phyloP scores from a whole-genome alignment of 2,888 invertebrate species.

The Sesia bembeciformis region DNA sequence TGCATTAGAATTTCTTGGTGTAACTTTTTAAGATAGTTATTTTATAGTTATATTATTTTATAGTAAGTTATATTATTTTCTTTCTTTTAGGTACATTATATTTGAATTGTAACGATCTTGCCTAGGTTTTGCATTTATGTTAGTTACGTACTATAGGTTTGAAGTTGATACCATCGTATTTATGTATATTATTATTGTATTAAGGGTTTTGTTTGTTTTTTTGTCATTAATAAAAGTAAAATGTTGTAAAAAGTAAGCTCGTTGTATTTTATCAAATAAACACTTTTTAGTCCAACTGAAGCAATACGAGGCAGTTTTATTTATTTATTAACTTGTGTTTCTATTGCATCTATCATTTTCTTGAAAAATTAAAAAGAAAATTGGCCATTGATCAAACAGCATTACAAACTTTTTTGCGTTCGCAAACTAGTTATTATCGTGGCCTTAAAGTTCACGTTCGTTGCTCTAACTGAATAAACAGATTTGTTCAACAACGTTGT shows the following conservation, averaged over 20 bases:
- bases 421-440: too few species aligned
- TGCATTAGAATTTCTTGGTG: slow-evolving; percentile 59
- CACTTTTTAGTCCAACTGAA: slow-evolving; percentile 76
- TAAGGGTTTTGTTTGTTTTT: slow-evolving; percentile 73
- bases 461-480: too few species aligned
- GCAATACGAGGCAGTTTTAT: slow-evolving; percentile 63
- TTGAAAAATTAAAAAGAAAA: too few species aligned
- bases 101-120: slow-evolving; percentile 64
- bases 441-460: too few species aligned
- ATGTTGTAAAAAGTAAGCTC: slow-evolving; percentile 76
- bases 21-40: slow-evolving; percentile 46
- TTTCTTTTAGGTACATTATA: slow-evolving; percentile 51
- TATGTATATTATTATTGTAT: slow-evolving; percentile 71
- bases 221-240: slow-evolving; percentile 73
- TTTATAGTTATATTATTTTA: slow-evolving; percentile 34
- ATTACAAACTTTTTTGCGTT: too few species aligned
- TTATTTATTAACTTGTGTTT: slow-evolving; percentile 13
- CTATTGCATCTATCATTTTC: too few species aligned
- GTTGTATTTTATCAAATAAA: slow-evolving; percentile 76
- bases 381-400: too few species aligned
- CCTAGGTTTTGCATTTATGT: slow-evolving; percentile 73
- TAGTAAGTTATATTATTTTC: slow-evolving; percentile 10
- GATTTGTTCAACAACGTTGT: too few species aligned
- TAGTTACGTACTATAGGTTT: slow-evolving; percentile 65
- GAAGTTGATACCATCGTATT: slow-evolving; percentile 73